These are phyloP conservation scores for Vidua chalybeata DNA, from an alignment of 2,113 vertebrate genomes.

Conservation along the genomic window DNA sequence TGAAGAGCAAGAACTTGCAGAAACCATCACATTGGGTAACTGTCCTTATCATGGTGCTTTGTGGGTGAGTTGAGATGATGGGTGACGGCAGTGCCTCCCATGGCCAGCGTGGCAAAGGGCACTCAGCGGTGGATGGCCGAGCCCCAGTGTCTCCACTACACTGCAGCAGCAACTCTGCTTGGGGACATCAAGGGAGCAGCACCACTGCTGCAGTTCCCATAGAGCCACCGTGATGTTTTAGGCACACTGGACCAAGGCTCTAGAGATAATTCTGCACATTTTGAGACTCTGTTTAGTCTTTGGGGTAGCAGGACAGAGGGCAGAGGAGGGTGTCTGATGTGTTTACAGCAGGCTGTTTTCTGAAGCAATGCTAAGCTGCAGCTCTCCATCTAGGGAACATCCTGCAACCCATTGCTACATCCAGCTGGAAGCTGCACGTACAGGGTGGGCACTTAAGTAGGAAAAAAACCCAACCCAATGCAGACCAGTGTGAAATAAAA, in stretches of 20 bases:
- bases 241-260: neutral
- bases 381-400: neutral
- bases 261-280: neutral
- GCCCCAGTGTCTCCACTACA: rapidly evolving
- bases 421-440: neutral
- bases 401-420: neutral
- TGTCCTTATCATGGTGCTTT: neutral
- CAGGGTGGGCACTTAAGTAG: neutral
- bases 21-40: neutral
- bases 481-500: neutral
- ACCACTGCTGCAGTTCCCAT: rapidly evolving
- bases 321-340: neutral
- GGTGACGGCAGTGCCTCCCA: neutral
- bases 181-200: neutral
- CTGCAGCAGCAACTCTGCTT: neutral
- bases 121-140: rapidly evolving
- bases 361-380: neutral
- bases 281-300: neutral
- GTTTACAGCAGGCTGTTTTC: neutral
- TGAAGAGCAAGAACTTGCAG: neutral
- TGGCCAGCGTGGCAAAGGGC: neutral
- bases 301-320: neutral
- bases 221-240: rapidly evolving
- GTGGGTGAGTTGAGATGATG: neutral
- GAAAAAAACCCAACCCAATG: rapidly evolving